Evolutionary conservation across 2,888 invertebrate species (phyloP).

Genomic region (Agriotes lineatus): DNA sequence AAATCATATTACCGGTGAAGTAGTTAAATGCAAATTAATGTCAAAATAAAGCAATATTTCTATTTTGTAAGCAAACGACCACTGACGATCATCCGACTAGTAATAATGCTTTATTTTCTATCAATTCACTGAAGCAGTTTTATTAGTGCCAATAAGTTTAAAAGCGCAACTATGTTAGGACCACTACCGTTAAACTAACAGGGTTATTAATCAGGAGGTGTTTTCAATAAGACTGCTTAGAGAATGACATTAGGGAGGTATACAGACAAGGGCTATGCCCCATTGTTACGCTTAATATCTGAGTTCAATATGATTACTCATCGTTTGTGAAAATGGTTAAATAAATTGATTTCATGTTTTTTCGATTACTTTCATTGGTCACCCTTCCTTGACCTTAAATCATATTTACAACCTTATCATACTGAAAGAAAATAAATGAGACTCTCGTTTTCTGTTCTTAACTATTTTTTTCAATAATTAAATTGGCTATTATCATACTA

Average conservation of each 20-base stretch:
- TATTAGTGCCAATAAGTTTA: slow-evolving; percentile 38
- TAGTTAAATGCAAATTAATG: slow-evolving; percentile 33
- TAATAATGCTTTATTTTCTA: slow-evolving; percentile 29
- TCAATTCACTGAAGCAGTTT: slow-evolving; percentile 39
- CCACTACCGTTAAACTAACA: slow-evolving; percentile 62
- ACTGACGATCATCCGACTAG: neutral
- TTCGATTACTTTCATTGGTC: neutral
- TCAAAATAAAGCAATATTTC: slow-evolving; percentile 29
- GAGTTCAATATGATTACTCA: slow-evolving; percentile 65
- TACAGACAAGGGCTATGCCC: slow-evolving; percentile 57
- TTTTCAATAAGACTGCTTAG: slow-evolving; percentile 64
- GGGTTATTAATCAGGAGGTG: slow-evolving; percentile 61
- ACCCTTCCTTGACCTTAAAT: too few relatives aligned
- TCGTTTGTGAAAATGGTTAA: slow-evolving; percentile 64
- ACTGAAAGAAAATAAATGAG: too few relatives aligned
- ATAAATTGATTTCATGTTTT: slow-evolving; percentile 64
- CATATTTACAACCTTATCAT: too few relatives aligned
- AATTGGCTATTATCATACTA: too few relatives aligned
- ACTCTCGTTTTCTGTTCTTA: too few relatives aligned
- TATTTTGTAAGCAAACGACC: slow-evolving; percentile 3
- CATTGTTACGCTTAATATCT: slow-evolving; percentile 65
- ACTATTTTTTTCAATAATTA: too few relatives aligned
- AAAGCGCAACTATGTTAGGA: slow-evolving; percentile 52
- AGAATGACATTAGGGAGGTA: slow-evolving; percentile 63
- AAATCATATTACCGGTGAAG: slow-evolving; percentile 1